phyloP scores from a whole-genome alignment of 2,888 invertebrate genomes.

The Cheilosia variabilis region DNA sequence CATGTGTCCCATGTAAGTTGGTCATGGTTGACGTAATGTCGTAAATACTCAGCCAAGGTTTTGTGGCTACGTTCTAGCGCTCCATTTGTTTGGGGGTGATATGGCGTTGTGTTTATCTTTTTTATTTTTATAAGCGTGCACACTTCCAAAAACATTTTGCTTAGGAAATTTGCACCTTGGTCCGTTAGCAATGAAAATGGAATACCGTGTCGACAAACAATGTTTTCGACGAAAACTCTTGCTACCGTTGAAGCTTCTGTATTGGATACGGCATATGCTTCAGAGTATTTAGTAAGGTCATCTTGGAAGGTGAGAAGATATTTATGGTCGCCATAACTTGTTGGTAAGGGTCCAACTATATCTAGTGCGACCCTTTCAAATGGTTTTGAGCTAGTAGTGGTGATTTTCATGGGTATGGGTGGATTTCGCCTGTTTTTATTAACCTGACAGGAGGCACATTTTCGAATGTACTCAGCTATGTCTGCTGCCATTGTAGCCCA shows the following conservation, averaged over 20 bases:
- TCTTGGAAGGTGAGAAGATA: constrained; percentile 53
- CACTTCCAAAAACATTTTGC: constrained; percentile 71
- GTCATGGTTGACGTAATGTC: neutral
- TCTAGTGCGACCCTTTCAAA: constrained; percentile 21
- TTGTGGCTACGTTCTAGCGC: too few relatives aligned
- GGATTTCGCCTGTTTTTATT: constrained; percentile 37
- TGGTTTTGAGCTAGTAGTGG: constrained; percentile 1
- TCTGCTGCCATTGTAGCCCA: neutral
- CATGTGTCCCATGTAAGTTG: too few relatives aligned
- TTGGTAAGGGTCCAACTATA: constrained; percentile 15
- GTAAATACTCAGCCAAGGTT: too few relatives aligned
- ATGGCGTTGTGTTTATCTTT: constrained; percentile 6
- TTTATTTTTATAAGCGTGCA: constrained; percentile 18
- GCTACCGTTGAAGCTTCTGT: constrained; percentile 46
- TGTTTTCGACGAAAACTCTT: constrained; percentile 32
- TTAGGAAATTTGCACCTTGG: constrained; percentile 29
- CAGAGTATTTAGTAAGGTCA: constrained; percentile 43
- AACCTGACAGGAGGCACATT: constrained; percentile 20
- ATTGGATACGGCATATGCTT: constrained; percentile 32
- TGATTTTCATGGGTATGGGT: constrained; percentile 22
- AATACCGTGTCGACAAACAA: constrained; percentile 26
- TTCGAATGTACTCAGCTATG: constrained; percentile 28
- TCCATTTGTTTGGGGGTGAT: constrained; percentile 29
- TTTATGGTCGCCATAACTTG: constrained; percentile 30
- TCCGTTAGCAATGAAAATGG: constrained; percentile 35